Evolutionary conservation across 2,888 invertebrate genomes (phyloP), one percentile per base, ranked within the genome.

Genomic region (Metalampra italica): DNA sequence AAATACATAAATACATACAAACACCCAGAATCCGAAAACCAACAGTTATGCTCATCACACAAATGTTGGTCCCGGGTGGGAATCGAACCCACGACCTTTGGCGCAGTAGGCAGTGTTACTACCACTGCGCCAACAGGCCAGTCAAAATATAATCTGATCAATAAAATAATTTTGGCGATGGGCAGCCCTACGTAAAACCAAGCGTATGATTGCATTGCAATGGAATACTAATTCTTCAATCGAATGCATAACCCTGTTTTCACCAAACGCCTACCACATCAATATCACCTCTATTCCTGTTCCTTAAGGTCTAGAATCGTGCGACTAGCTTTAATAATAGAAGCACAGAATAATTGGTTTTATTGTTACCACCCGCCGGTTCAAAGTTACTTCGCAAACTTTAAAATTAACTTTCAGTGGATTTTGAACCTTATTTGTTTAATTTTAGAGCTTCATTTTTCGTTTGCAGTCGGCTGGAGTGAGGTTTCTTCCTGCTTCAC

Each of bases 291-390:
- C 47, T 65, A 64, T 63, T 48, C 22, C 46, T 22, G 37, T 50
- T 11, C 29, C 39, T 59, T 60, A 75, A 64, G 68, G 59, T 58
- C 60, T 58, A 69, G 71, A 69, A 59, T 72, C 56, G 47, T 48
- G 51, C 50, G 56, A 49, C 52, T 50, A 39, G 46, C 36, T 49
- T 54, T 37, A 59, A 78, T 78, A 82, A 83, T 77, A 76, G 70
- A 66, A 52, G 55, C 57, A 51, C 65, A 64, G 55, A 66, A 83
- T 83, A 85, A 83, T 85, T 74, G 84, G 70, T 77, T 82, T 83
- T 78, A 83, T 85, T 85, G 85, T 85, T 83, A 82, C 86, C 86
- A 78, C 86, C 86, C 86, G 86, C 75, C 76, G 85, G 64, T 74
- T 74, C 74, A 75, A 78, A 81, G 76, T 83, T 78, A 72, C 68